These are phyloP conservation scores for Ptychadena robeensis DNA, from an alignment of 2,797 vertebrate species.

Conservation along the genomic window DNA sequence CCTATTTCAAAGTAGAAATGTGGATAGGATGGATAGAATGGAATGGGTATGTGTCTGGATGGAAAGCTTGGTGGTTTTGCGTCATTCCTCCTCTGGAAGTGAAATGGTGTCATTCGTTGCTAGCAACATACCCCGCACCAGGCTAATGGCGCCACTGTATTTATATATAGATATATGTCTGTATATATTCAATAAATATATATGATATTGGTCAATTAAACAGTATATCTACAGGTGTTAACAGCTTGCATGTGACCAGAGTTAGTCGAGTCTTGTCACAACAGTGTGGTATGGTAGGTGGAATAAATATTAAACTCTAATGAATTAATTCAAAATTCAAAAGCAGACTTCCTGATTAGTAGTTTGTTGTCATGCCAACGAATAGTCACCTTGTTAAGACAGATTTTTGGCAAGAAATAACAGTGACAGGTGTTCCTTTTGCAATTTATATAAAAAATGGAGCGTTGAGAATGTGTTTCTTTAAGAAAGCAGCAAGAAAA, in stretches of 20 bases:
- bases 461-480: neutral
- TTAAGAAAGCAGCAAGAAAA: neutral
- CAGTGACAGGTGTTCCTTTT: neutral
- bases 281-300: neutral
- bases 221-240: neutral
- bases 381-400: neutral
- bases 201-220: neutral
- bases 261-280: neutral
- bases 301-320: neutral
- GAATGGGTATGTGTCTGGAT: no score
- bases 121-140: no score
- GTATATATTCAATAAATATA: neutral
- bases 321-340: neutral
- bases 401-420: neutral
- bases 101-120: no score
- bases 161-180: no score
- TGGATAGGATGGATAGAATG: no score
- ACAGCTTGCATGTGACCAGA: neutral
- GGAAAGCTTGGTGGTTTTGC: no score
- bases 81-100: no score
- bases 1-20: no score
- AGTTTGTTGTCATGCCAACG: neutral
- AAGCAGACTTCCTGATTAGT: neutral
- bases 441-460: neutral
- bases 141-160: no score